Base-by-base conservation (phyloP, 2,888 invertebrate species). In the Panzeria rudis region DNA sequence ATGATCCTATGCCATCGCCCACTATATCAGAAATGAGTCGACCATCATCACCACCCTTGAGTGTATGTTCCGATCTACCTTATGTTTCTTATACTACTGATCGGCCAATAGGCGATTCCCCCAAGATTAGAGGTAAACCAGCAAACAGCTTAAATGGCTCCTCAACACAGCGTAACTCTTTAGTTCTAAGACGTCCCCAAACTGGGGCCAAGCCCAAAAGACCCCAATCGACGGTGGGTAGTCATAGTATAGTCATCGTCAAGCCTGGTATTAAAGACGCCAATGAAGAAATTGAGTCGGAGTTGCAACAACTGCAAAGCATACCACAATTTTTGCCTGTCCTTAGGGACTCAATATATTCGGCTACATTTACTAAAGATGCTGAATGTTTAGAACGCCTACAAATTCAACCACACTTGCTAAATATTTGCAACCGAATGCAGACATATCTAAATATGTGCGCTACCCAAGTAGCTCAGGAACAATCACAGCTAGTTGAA, bases 291-390 rank as follows among this genome's bases (percentile, higher is more conserved):
- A 94, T 95, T 76, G 97, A 98, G 91, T 95, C 96, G 0, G 92
- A 92, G 38, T 76, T 92, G 62, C 88, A 89, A 2, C 89, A 91
- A 3, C 75, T 92, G 29, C 93, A 97, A 94, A 95, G 94, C 88
- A 98, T 98, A 88, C 98, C 98, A 3, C 97, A 97, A 92, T 98
- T 98, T 92, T 93, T 98, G 73, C 98, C 98, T 0, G 97, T 98
- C 66, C 97, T 98, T 95, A 93, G 98, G 50, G 97, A 97, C 0
- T 97, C 97, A 54, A 93, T 97, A 72, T 97, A 98, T 0, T 96
- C 97, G 0, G 95, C 96, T 0, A 89, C 91, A 1, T 89, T 89
- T 25, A 94, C 97, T 69, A 94, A 97, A 62, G 98, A 98, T 91
- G 96, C 97, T 0, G 97, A 98, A 90, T 95, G 98, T 0, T 93